phyloP scores from a whole-genome alignment of 35 echinoderm and acorn worm species.

The Strongylocentrotus purpuratus region DNA sequence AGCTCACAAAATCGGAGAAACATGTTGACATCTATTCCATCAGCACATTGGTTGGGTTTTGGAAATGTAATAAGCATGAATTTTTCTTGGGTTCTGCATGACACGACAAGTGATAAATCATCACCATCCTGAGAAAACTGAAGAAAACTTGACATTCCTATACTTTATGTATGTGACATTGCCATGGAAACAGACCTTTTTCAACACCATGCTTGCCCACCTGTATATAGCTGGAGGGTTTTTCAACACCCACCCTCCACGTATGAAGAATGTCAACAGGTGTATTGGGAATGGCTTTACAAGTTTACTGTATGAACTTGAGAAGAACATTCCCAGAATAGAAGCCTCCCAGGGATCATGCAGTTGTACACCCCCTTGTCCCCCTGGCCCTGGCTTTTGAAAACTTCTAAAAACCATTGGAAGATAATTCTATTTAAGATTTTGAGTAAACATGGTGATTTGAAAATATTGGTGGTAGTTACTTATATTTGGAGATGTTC shows the following conservation, averaged over 20 bases:
- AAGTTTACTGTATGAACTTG: neutral
- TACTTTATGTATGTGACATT: neutral
- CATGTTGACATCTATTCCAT: neutral
- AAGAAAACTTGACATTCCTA: neutral
- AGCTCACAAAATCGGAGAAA: neutral
- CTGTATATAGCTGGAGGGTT: neutral
- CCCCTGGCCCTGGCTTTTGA: neutral
- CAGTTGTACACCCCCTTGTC: neutral
- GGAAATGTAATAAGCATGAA: neutral
- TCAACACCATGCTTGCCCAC: neutral
- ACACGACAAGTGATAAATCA: constrained; percentile 4
- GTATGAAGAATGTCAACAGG: neutral
- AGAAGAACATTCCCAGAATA: neutral
- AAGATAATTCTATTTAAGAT: neutral
- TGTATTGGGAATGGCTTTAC: neutral
- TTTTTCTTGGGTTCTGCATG: neutral
- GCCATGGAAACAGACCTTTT: neutral
- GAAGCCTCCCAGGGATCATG: neutral
- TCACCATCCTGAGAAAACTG: neutral
- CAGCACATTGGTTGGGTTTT: neutral
- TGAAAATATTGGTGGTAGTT: neutral
- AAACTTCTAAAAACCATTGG: neutral
- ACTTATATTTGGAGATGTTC: too few species aligned
- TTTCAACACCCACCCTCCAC: neutral
- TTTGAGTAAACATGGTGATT: neutral